Evolutionary conservation across 2,888 invertebrate species (phyloP).

Genomic region (Lymantria monacha): DNA sequence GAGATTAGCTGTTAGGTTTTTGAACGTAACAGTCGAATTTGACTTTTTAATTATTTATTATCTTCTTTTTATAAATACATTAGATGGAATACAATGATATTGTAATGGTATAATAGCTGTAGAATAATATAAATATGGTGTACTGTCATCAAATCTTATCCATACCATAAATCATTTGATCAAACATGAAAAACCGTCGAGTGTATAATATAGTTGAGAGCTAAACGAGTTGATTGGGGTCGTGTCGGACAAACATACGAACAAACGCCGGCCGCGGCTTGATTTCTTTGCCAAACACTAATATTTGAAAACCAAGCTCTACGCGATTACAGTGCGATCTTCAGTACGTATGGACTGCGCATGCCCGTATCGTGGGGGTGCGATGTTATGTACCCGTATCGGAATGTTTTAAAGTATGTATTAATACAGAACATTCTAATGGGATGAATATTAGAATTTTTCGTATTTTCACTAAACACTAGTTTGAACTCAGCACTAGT

Average conservation of each 20-base stretch:
- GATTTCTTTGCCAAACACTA: slow-evolving; percentile 79
- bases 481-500: too few relatives aligned
- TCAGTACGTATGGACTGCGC: slow-evolving; percentile 28
- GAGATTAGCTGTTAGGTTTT: slow-evolving; percentile 21
- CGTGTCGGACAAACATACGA: slow-evolving; percentile 37
- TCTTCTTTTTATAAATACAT: not conserved
- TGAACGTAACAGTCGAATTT: not conserved
- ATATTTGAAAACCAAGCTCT: slow-evolving; percentile 71
- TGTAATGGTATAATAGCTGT: too few relatives aligned
- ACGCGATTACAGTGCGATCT: slow-evolving; percentile 61
- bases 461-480: not conserved
- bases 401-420: slow-evolving; percentile 6
- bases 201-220: slow-evolving; percentile 30
- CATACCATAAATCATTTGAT: slow-evolving; percentile 9
- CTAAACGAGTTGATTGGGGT: slow-evolving; percentile 51
- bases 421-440: not conserved
- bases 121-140: too few relatives aligned
- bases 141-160: slow-evolving; percentile 9
- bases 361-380: slow-evolving; percentile 19
- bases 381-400: slow-evolving; percentile 9
- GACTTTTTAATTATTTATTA: not conserved
- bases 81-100: not conserved
- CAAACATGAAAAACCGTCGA: slow-evolving; percentile 21
- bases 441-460: not conserved
- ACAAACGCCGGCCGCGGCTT: slow-evolving; percentile 48